Evolutionary conservation across 2,797 vertebrate species (phyloP).

Genomic region (Dicrostonyx torquatus): DNA sequence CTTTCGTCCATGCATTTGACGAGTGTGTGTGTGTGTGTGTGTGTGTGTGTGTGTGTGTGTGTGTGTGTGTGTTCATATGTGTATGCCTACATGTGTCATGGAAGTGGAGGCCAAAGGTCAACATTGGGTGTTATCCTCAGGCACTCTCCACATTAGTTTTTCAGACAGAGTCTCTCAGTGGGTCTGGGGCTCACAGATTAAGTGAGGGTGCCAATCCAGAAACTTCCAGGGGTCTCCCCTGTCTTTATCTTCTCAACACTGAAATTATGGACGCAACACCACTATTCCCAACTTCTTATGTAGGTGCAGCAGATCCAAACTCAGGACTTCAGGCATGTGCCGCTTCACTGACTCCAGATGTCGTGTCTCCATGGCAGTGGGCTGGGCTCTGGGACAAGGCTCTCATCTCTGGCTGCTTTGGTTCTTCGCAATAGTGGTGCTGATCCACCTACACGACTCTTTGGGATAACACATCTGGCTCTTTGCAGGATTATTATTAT

Average conservation of each 20-base stretch:
- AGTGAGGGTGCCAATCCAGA: background rate
- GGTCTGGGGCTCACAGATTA: background rate
- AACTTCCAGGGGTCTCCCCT: background rate
- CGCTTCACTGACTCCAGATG: background rate
- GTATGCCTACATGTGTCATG: background rate
- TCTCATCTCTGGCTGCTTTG: background rate
- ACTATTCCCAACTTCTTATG: background rate
- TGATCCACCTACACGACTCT: background rate
- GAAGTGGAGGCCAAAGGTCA: background rate
- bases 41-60: background rate
- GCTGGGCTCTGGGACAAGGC: background rate
- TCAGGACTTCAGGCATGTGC: background rate
- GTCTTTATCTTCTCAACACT: background rate
- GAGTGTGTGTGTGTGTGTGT: background rate
- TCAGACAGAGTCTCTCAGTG: background rate
- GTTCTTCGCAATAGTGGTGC: background rate
- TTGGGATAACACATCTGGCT: background rate
- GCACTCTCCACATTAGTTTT: background rate
- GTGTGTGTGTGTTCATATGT: background rate
- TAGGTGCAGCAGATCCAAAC: background rate
- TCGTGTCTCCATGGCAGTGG: background rate
- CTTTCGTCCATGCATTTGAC: background rate
- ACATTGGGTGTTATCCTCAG: background rate
- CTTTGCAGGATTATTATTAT: background rate
- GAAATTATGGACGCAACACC: background rate